Evolutionary conservation across 2,113 vertebrate species (phyloP), one percentile per base, ranked within the genome.

Genomic region (Pardalotus punctatus): DNA sequence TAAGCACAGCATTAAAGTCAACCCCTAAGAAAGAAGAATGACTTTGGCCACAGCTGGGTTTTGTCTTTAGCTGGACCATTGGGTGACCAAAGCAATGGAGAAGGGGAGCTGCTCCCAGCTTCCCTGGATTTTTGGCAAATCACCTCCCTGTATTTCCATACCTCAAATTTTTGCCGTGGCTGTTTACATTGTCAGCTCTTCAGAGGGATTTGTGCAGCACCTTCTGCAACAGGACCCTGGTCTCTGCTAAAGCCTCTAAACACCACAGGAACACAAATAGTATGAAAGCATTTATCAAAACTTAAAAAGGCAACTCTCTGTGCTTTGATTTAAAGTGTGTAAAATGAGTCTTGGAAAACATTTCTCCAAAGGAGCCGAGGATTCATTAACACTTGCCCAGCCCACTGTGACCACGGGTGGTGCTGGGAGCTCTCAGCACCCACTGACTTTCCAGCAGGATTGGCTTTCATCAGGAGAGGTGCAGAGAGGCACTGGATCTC

Each of bases 341-440:
- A 96, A 95, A 97, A 88, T 7, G 86, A 94, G 88, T 50, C 92
- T 88, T 86, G 67, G 88, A 95, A 96, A 96, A 92, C 86, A 93
- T 93, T 90, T 42, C 88, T 90, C 28, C 47, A 66, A 56, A 81
- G 88, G 86, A 88, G 38, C 2, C 0, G 47, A 78, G 93, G 76
- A 81, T 94, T 88, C 85, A 81, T 86, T 11, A 91, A 43, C 38
- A n/a, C 42, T 84, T 60, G 2, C 48, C 33, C 58, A 31, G 58
- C 33, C 50, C 29, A 6, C 20, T 42, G 40, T 0, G 2, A 25
- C 42, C 81, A 51, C 10, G 60, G 45, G 51, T 2, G 1, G 64
- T 62, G 36, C 43, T 77, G 31, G 64, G 51, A 95, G 66, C 38
- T 64, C 58, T 83, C 67, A 47, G 69, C 67, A 83, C 56, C 45